Base-by-base conservation (phyloP, 2,888 invertebrate genomes). In the Fragum whitleyi region DNA sequence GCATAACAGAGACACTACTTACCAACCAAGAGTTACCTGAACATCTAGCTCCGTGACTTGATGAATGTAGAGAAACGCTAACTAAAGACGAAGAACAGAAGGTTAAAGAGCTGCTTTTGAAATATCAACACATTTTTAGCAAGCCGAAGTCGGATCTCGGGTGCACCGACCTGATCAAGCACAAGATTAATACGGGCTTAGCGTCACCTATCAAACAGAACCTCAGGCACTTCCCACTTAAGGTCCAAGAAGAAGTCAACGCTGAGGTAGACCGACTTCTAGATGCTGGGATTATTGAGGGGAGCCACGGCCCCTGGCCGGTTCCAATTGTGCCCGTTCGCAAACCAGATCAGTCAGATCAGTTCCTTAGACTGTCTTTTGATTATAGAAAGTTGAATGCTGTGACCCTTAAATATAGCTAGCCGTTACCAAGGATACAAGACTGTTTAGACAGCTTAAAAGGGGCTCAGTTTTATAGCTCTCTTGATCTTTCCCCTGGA, bases 371-470 rank as follows among this genome's bases (percentile, higher is more conserved):
- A 21, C 53, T 86, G 1, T 82, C 84, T n/a, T n/a, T n/a, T n/a
- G n/a, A n/a, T 42, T 87, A 86, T 47, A 19, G 84, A 11, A 32
- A 47, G 9, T 32, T 86, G 9, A 83, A 84, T 76, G 81, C 77
- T 19, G 57, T 86, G 1, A 84, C 83, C 0, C 42, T 73, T 6
- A 83, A 79, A 39, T 80, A 82, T 57, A 70, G 77, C 5, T 80
- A 82, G 11, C 82, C 86, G 11, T 39, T 87, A 19, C 86, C 86
- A 6, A 47, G 78, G 16, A 71, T 81, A 14, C 70, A 80, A 61
- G 86, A 85, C 5, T 80, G 74, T n/a, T 36, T 87, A 14, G 80
- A 84, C 47, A 26, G 76, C 0, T 75, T 87, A n/a, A 51, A 77
- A 14, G 83, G 81, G 1, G 51, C 81, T 0, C 77, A 73, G 47